These are phyloP conservation scores for Drosophila ironensis DNA, from an alignment of 1,140 invertebrate species.

Conservation along the genomic window DNA sequence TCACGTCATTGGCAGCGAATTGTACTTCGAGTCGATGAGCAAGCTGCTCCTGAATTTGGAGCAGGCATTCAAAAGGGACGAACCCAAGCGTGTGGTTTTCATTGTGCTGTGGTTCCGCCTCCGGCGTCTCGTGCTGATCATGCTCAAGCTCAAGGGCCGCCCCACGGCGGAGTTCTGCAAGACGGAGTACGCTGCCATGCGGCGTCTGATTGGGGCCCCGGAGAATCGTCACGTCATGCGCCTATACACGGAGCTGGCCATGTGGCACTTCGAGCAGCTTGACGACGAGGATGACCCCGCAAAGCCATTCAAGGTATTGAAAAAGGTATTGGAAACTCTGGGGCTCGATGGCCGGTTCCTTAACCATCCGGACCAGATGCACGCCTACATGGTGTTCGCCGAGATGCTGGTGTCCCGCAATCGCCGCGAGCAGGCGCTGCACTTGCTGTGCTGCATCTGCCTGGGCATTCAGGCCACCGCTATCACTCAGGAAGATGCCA, in stretches of 20 bases:
- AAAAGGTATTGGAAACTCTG: constrained; percentile 63
- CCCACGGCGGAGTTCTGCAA: too few relatives aligned
- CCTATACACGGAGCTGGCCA: constrained; percentile 85
- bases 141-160: constrained; percentile 83
- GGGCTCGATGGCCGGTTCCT: neutral
- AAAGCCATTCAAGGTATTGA: constrained; percentile 72
- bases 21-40: constrained; percentile 84
- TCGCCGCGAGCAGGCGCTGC: constrained; percentile 5
- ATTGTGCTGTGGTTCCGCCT: constrained; percentile 85
- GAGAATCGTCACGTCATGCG: constrained; percentile 73
- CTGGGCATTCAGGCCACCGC: neutral
- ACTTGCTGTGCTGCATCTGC: constrained; percentile 24
- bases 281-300: constrained; percentile 81
- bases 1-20: constrained; percentile 84
- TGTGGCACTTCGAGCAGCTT: constrained; percentile 84
- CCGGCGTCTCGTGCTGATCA: constrained; percentile 83
- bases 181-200: too few relatives aligned
- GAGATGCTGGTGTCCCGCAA: constrained; percentile 52
- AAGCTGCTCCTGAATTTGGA: constrained; percentile 75
- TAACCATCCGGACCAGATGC: constrained; percentile 22
- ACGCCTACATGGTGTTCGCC: constrained; percentile 42
- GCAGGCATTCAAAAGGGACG: constrained; percentile 68
- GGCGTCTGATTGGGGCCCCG: constrained; percentile 83
- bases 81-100: constrained; percentile 82
- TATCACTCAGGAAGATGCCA: too few relatives aligned